These are phyloP conservation scores for Drosophila tsacasi DNA, from an alignment of 1,140 invertebrate species.

Conservation along the genomic window DNA sequence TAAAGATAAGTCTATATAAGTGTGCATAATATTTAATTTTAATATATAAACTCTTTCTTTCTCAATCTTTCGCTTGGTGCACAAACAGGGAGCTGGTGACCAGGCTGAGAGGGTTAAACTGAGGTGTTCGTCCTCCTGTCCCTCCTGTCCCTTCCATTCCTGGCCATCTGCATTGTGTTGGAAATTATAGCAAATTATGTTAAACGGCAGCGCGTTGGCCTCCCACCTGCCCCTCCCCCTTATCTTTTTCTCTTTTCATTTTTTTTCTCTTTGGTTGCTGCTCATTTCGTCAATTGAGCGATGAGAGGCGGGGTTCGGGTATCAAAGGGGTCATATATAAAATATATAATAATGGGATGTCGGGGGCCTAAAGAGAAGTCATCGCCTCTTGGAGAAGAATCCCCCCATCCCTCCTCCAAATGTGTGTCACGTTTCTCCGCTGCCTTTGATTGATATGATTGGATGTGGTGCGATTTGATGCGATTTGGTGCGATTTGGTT, in stretches of 20 bases:
- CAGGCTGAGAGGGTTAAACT: constrained; percentile 38
- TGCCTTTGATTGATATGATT: constrained; percentile 74
- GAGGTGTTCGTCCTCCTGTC: constrained; percentile 23
- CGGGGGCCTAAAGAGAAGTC: constrained; percentile 21
- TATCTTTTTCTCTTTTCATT: neutral
- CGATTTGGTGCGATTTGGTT: constrained; percentile 20
- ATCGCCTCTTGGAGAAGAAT: constrained; percentile 17
- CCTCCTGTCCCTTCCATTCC: neutral
- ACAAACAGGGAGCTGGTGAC: constrained; percentile 6
- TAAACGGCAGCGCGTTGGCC: constrained; percentile 72
- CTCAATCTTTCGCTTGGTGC: constrained; percentile 2
- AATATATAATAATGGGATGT: constrained; percentile 31
- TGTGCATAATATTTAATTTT: neutral
- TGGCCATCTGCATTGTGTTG: constrained; percentile 68
- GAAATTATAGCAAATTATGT: constrained; percentile 84
- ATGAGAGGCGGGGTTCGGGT: constrained; percentile 29
- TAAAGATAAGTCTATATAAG: no score
- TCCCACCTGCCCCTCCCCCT: constrained; percentile 42
- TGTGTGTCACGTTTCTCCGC: constrained; percentile 72
- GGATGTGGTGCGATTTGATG: constrained; percentile 40
- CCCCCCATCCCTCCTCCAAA: constrained; percentile 26
- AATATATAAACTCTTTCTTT: neutral
- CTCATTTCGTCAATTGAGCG: constrained; percentile 49
- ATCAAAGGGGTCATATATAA: constrained; percentile 52
- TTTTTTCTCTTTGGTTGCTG: constrained; percentile 6